These are phyloP conservation scores for Zelostemma sp. DNA, from an alignment of 1,140 invertebrate genomes.

Conservation along the genomic window DNA sequence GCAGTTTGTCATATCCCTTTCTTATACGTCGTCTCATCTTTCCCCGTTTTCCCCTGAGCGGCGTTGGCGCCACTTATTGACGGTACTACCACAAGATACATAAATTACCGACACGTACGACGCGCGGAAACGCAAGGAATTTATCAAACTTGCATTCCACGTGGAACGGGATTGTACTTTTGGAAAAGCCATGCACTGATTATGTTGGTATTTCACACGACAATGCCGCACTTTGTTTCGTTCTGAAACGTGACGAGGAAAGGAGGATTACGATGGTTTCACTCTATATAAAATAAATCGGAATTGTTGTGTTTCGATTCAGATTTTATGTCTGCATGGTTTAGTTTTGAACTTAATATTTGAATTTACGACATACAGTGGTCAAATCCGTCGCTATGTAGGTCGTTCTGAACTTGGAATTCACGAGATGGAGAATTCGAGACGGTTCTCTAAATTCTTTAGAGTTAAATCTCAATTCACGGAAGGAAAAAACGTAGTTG, in stretches of 20 bases:
- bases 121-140: constrained; percentile 38
- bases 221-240: too few species aligned
- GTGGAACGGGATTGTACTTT: constrained; percentile 26
- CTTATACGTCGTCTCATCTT: constrained; percentile 39
- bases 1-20: constrained; percentile 42
- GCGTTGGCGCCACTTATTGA: constrained; percentile 45
- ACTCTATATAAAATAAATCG: too few species aligned
- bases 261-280: neutral
- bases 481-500: too few species aligned
- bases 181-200: constrained; percentile 6
- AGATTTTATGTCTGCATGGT: too few species aligned
- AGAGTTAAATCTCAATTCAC: too few species aligned
- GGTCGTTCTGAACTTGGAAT: too few species aligned
- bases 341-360: too few species aligned
- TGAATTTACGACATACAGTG: too few species aligned
- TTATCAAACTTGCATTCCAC: constrained; percentile 45
- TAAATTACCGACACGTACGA: constrained; percentile 36
- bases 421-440: too few species aligned
- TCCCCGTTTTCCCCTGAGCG: constrained; percentile 23
- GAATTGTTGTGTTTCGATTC: too few species aligned
- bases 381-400: too few species aligned
- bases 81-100: constrained; percentile 35
- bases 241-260: neutral
- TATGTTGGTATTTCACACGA: neutral
- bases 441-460: too few species aligned